Base-by-base conservation (phyloP, 1,140 invertebrate genomes). In the Cydia amplana region DNA sequence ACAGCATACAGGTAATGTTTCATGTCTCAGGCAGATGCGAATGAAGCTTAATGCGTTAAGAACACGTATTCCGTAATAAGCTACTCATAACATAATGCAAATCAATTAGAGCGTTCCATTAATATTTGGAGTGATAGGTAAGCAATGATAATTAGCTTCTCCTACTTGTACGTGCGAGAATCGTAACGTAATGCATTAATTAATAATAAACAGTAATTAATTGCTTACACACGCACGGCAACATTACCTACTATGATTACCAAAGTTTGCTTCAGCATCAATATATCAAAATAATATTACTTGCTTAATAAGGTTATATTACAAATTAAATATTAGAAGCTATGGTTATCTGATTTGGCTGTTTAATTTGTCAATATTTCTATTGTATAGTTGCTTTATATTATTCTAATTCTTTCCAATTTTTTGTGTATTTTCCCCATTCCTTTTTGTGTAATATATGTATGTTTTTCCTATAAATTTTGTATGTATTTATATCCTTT, bases 181-280 rank as follows among this genome's bases (percentile, higher is more conserved):
- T 70, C 32, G 32, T n/a, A 70, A 36, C 10, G 32, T 70, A 70
- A 40, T 70, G 65, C 16, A 70, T 70, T 43, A 40, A 70, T 36
- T 70, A 70, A 70, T 70, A 67, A 18, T 70, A 70, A 70, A 70
- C 32, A 18, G n/a, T 40, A 70, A 70, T 70, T 43, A 70, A 70
- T 70, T 40, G 32, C 65, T 70, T 70, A 9, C 65, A 36, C 32
- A 40, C 65, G 32, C 65, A n/a, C 6, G 65, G 32, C 32, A 36
- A n/a, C 36, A 70, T n/a, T n/a, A 0, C 20, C 65, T 40, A 40
- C 3, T 28, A 28, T 36, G 18, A 70, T 40, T 70, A 70, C 40
- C n/a, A 70, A 6, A 23, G 7, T 20, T 49, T 65, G 25, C 63
- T 28, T 65, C 63, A 32, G 23, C 6, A 40, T 43, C n/a, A 18